Percentiles rank a stretch among this genome's conserved stretches.
Evolutionary conservation across 2,888 invertebrate genomes (phyloP).

Genomic region (Microplitis deprimator): DNA sequence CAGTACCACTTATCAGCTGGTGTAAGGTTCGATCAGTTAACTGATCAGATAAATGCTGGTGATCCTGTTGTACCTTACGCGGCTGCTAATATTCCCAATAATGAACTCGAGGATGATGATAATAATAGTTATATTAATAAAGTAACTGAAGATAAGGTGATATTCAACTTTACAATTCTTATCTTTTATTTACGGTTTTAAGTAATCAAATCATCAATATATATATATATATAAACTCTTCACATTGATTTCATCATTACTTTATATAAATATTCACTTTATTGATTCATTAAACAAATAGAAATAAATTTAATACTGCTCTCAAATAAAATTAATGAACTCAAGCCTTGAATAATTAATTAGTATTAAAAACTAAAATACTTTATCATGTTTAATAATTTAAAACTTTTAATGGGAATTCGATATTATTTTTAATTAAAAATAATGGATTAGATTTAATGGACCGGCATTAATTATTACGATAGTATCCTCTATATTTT

Average conservation of each 20-base stretch:
- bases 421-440: background rate
- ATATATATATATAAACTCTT: too few relatives aligned
- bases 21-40: constrained; percentile 62
- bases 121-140: constrained; percentile 49
- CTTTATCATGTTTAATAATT: background rate
- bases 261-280: background rate
- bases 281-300: background rate
- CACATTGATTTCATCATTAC: background rate
- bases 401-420: background rate
- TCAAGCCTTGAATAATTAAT: background rate
- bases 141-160: constrained; percentile 61
- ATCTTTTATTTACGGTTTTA: background rate
- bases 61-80: constrained; percentile 54
- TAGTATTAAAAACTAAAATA: background rate
- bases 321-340: background rate
- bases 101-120: constrained; percentile 53
- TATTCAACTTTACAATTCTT: constrained; percentile 17
- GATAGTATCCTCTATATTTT: too few relatives aligned
- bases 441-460: background rate
- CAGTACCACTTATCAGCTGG: constrained; percentile 77
- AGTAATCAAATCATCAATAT: background rate
- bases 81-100: constrained; percentile 55
- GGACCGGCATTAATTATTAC: background rate
- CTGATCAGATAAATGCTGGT: constrained; percentile 56
- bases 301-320: background rate